Conservation (phyloP, 2,113 vertebrate genomes). For the Barbus barbus region DNA sequence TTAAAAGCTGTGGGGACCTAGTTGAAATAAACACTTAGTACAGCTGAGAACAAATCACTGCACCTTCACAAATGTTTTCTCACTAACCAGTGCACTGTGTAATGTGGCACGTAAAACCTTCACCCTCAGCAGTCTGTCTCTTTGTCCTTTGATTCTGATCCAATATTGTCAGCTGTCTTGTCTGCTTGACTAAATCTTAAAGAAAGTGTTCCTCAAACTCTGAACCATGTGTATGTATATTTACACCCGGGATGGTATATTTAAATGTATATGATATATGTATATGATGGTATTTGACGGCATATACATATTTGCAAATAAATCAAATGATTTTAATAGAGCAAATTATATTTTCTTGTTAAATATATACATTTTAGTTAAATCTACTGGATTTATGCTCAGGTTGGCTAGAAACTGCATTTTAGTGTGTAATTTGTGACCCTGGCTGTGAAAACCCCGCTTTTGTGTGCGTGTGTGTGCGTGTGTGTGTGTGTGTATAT, state of each 20-base stretch:
- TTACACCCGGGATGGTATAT: too few relatives aligned
- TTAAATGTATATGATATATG: too few relatives aligned
- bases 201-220: background rate
- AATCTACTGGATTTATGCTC: background rate
- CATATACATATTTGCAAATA: background rate
- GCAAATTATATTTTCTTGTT: background rate
- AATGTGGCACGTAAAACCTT: background rate
- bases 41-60: background rate
- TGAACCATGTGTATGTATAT: background rate
- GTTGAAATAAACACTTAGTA: background rate
- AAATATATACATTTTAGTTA: background rate
- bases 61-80: background rate
- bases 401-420: background rate
- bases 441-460: too few relatives aligned
- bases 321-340: background rate
- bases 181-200: background rate
- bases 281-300: too few relatives aligned
- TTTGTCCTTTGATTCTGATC: background rate
- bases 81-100: background rate
- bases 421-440: too few relatives aligned
- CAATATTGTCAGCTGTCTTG: background rate
- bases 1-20: background rate
- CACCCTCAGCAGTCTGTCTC: background rate
- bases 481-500: too few relatives aligned
- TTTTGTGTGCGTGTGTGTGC: too few relatives aligned